Percentiles rank a stretch among this genome's conserved stretches.
Evolutionary conservation across 1,140 invertebrate species (phyloP).

Genomic region (Tachypleus tridentatus): DNA sequence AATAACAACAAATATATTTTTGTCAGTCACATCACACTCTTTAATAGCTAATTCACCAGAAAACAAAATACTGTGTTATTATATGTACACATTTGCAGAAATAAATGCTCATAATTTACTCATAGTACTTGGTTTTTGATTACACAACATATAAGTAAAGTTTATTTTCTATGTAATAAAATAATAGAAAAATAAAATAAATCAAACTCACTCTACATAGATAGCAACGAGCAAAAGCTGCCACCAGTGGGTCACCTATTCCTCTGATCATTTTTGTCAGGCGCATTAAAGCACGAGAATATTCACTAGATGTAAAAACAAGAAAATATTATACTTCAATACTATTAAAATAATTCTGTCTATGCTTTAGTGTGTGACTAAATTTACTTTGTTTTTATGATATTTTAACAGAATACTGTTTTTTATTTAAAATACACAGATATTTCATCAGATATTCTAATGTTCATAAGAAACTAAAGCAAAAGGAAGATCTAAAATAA

Average conservation of each 20-base stretch:
- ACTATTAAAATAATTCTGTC: conserved; percentile 14
- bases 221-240: conserved; percentile 80
- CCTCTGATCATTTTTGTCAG: conserved; percentile 76
- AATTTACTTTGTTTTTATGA: too few relatives aligned
- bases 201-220: conserved; percentile 55
- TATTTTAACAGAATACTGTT: conserved; percentile 11
- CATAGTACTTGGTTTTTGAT: background rate
- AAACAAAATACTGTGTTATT: conserved; percentile 1
- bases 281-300: conserved; percentile 54
- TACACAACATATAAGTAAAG: too few relatives aligned
- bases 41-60: background rate
- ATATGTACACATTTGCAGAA: conserved; percentile 1
- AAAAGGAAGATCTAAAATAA: too few relatives aligned
- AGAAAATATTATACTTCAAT: background rate
- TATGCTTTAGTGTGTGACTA: conserved; percentile 9
- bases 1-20: background rate
- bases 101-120: background rate
- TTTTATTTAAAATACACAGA: too few relatives aligned
- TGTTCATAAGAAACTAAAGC: too few relatives aligned
- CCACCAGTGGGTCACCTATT: conserved; percentile 85
- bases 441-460: too few relatives aligned
- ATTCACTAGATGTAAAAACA: conserved; percentile 46
- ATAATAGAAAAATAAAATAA: too few relatives aligned
- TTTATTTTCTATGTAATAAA: too few relatives aligned
- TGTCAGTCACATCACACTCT: background rate